phyloP scores from a whole-genome alignment of 1,140 invertebrate genomes.

The Eriosoma lanigerum region DNA sequence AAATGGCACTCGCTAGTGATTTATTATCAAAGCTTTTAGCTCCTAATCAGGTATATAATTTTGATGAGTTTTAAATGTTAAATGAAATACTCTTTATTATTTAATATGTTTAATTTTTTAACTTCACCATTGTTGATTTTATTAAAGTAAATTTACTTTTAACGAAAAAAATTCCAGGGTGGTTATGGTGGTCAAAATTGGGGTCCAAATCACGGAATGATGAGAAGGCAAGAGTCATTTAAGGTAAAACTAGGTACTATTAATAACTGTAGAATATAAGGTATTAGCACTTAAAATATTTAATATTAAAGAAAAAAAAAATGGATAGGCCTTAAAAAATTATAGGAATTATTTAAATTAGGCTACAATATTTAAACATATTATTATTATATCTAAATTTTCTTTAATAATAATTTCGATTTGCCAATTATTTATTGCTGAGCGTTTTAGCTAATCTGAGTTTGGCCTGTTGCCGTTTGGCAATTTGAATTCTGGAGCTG shows the following conservation, averaged over 20 bases:
- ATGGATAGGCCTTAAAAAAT: slow-evolving; percentile 23
- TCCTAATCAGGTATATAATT: slow-evolving; percentile 20
- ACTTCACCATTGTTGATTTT: too few species aligned
- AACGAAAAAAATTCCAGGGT: slow-evolving; percentile 11
- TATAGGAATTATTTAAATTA: slow-evolving; percentile 34
- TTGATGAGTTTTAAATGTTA: too few species aligned
- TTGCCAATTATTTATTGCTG: slow-evolving; percentile 49
- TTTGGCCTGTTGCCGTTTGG: slow-evolving; percentile 51
- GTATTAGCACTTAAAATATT: slow-evolving; percentile 5
- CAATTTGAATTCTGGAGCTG: slow-evolving; percentile 51
- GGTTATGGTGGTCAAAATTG: slow-evolving; percentile 40
- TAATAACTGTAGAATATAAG: slow-evolving; percentile 11
- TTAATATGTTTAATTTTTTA: too few species aligned
- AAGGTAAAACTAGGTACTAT: slow-evolving; percentile 29
- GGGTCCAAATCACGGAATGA: slow-evolving; percentile 41
- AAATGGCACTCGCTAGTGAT: slow-evolving; percentile 45
- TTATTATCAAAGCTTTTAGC: slow-evolving; percentile 40
- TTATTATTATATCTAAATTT: slow-evolving; percentile 44
- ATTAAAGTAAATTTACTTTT: too few species aligned
- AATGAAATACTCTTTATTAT: not conserved
- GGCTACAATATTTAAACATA: slow-evolving; percentile 30
- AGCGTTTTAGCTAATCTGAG: slow-evolving; percentile 51
- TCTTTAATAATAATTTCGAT: slow-evolving; percentile 49
- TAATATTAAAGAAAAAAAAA: slow-evolving; percentile 31
- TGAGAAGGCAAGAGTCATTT: slow-evolving; percentile 39